phyloP scores from a whole-genome alignment of 2,888 invertebrate species.

The Caenorhabditis becei region DNA sequence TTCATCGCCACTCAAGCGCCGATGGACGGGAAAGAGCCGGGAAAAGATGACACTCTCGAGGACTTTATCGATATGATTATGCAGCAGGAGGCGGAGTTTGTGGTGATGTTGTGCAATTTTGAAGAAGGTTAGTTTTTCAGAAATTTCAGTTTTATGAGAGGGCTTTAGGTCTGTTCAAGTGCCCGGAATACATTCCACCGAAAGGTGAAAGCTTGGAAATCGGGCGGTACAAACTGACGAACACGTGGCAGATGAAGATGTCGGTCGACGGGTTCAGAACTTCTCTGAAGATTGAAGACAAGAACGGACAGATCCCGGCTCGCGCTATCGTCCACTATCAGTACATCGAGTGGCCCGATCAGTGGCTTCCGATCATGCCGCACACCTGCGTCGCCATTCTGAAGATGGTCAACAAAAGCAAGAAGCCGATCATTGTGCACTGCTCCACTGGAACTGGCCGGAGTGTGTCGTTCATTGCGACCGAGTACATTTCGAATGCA shows the following conservation, averaged over 20 bases:
- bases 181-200: background rate
- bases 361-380: background rate
- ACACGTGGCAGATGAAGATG: background rate
- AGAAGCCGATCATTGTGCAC: background rate
- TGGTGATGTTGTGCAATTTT: background rate
- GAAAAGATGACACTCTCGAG: background rate
- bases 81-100: background rate
- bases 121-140: background rate
- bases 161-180: background rate
- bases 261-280: no score
- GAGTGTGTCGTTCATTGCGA: background rate
- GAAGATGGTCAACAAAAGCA: background rate
- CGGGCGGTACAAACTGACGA: background rate
- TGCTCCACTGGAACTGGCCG: background rate
- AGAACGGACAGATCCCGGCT: background rate
- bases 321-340: background rate
- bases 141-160: background rate
- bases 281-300: background rate
- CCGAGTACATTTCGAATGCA: background rate
- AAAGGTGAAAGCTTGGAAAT: background rate
- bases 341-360: background rate
- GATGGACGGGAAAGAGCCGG: background rate
- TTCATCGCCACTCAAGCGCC: constrained; percentile 1
- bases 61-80: background rate
- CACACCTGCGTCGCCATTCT: background rate